Evolutionary conservation across 2,888 invertebrate genomes (phyloP).

Genomic region (Altica lythri): DNA sequence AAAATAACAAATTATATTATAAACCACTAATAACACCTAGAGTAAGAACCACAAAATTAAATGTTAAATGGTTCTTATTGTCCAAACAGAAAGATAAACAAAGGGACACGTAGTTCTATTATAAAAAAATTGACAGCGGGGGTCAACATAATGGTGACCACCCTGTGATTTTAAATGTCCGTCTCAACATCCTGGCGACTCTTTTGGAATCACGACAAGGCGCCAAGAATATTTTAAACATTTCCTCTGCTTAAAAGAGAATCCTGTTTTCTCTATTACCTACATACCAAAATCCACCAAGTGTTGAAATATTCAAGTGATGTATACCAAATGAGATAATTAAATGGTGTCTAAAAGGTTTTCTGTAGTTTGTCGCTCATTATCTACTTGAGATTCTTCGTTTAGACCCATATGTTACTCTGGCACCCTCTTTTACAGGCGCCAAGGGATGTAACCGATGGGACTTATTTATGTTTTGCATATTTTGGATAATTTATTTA

Average conservation of each 20-base stretch:
- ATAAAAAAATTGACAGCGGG: no score
- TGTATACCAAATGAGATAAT: slow-evolving; percentile 30
- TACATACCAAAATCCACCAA: neutral
- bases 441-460: no score
- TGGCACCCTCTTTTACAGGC: slow-evolving; percentile 14
- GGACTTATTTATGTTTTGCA: no score
- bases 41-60: no score
- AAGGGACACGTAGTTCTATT: no score
- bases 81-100: no score
- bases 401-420: slow-evolving; percentile 8
- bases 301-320: slow-evolving; percentile 33
- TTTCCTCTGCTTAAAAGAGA: slow-evolving; percentile 8
- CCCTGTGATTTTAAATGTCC: neutral
- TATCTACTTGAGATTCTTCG: slow-evolving; percentile 25
- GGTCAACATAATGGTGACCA: slow-evolving; percentile 11
- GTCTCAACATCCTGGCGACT: neutral
- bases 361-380: slow-evolving; percentile 37
- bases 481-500: no score
- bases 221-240: slow-evolving; percentile 9
- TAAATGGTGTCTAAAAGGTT: slow-evolving; percentile 24
- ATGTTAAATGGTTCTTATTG: no score
- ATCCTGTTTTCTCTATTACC: slow-evolving; percentile 5
- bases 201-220: slow-evolving; percentile 3
- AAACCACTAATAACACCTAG: no score
- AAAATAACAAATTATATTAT: no score